phyloP scores from a whole-genome alignment of 2,797 vertebrate genomes.

The Enteromius trimaculatus region DNA sequence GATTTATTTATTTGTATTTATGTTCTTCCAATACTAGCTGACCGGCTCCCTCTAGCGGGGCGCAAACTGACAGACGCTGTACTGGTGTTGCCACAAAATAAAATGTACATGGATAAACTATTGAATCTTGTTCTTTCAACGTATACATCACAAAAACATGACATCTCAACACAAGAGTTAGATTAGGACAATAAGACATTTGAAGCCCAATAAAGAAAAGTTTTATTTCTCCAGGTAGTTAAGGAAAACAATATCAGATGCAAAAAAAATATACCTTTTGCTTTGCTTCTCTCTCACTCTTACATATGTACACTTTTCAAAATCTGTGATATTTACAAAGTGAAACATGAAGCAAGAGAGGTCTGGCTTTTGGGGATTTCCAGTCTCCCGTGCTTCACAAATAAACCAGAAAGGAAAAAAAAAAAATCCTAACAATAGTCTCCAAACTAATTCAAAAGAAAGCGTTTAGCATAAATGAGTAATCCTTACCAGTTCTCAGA shows the following conservation, averaged over 20 bases:
- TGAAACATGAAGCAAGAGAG: conserved; percentile 68
- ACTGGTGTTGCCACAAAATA: conserved; percentile 59
- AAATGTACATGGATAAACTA: conserved; percentile 46
- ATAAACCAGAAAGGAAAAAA: conserved; percentile 59
- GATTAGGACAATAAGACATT: conserved; percentile 31
- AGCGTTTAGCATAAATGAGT: conserved; percentile 60
- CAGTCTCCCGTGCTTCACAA: conserved; percentile 66
- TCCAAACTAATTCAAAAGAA: conserved; percentile 71
- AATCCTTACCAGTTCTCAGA: conserved; percentile 67
- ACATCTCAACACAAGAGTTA: not conserved
- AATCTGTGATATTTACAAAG: conserved; percentile 82
- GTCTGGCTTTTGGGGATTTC: conserved; percentile 72
- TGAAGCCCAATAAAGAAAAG: conserved; percentile 75
- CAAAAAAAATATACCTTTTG: conserved; percentile 83
- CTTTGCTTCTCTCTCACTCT: conserved; percentile 81
- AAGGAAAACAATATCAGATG: conserved; percentile 84
- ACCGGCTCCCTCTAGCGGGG: conserved; percentile 68
- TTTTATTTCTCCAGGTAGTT: conserved; percentile 83
- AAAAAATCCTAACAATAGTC: conserved; percentile 64
- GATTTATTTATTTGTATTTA: conserved; percentile 66
- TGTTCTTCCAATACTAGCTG: conserved; percentile 43
- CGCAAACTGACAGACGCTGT: conserved; percentile 66
- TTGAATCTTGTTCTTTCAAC: not conserved
- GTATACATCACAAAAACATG: not conserved
- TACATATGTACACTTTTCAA: conserved; percentile 85